Evolutionary conservation across 37 sponge, comb jelly and placozoan genomes (phyloP), one percentile per base, ranked within the genome.

Genomic region (Chondrilla cf. caribensis): DNA sequence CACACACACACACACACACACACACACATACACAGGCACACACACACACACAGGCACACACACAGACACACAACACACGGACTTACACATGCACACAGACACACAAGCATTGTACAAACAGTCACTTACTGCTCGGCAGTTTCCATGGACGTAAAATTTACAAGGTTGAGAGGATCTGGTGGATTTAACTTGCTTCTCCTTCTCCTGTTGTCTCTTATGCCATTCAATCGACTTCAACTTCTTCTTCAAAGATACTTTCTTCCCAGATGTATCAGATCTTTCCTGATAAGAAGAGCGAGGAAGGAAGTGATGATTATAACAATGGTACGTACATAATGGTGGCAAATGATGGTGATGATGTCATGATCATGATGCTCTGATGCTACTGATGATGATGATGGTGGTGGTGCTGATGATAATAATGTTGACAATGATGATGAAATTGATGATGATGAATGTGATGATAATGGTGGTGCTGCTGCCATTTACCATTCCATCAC

Each of bases 71-170:
- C 65, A n/a, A 47, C 51, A 14, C 51, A 47, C 51, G 11, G 51
- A 6, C 11, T 11, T 47, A 47, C 51, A 47, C 9, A 47, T 47
- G 51, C 51, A 6, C 51, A 47, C 51, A 14, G 9, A 47, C 51
- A 47, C 51, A 47, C 51, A 14, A 6, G 51, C 51, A 47, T 11
- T 47, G 9, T 47, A 47, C 51, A 47, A 11, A 47, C 51, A n/a
- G n/a, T 0, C 37, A 87, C 93, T 88, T 38, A 92, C 93, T 44
- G 87, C 54, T 57, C 82, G 85, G 44, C 93, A 92, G 78, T 66
- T 79, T 3, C 86, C 89, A 79, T 76, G 79, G 36, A 86, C 58
- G 64, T 67, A 88, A 39, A 82, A 92, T 55, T 83, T 92, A 83
- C 93, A 92, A 0, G 87, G 84, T 25, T 60, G 75, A 26, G 42